Conservation (phyloP, 1,140 invertebrate species). For the Portunus trituberculatus region DNA sequence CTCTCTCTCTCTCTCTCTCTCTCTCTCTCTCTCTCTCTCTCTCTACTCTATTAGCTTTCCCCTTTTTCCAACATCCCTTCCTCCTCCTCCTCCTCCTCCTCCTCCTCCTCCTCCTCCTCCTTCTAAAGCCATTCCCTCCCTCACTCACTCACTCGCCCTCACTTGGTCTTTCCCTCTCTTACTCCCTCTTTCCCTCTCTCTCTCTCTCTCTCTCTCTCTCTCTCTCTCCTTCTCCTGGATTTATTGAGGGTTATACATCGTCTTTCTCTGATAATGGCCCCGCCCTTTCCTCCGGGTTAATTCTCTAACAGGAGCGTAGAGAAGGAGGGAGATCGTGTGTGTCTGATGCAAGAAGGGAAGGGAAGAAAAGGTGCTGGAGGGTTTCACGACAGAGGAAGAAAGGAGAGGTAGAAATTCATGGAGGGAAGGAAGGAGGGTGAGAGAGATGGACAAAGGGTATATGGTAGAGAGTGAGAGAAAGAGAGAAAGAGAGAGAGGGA, state of each 20-base stretch:
- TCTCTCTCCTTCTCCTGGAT: background rate
- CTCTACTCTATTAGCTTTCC: background rate
- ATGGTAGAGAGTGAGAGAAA: background rate
- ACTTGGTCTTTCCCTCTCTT: too few species aligned
- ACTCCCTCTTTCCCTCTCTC: too few species aligned
- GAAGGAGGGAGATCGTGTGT: background rate
- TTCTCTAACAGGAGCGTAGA: background rate
- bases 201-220: background rate
- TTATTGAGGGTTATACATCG: background rate
- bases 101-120: background rate
- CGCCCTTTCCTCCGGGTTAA: background rate
- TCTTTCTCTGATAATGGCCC: background rate
- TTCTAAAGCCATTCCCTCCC: background rate
- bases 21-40: constrained; percentile 20
- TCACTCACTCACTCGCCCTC: too few species aligned
- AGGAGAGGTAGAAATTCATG: too few species aligned
- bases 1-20: constrained; percentile 20
- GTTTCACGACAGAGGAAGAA: too few species aligned
- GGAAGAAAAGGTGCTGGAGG: background rate
- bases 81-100: background rate
- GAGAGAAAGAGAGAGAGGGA: background rate
- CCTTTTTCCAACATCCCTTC: background rate
- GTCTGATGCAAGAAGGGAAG: background rate
- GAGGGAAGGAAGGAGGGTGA: background rate
- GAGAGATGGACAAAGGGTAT: background rate